These are phyloP conservation scores for Molossus alvarezi DNA, from an alignment of 2,797 vertebrate genomes.

Conservation along the genomic window DNA sequence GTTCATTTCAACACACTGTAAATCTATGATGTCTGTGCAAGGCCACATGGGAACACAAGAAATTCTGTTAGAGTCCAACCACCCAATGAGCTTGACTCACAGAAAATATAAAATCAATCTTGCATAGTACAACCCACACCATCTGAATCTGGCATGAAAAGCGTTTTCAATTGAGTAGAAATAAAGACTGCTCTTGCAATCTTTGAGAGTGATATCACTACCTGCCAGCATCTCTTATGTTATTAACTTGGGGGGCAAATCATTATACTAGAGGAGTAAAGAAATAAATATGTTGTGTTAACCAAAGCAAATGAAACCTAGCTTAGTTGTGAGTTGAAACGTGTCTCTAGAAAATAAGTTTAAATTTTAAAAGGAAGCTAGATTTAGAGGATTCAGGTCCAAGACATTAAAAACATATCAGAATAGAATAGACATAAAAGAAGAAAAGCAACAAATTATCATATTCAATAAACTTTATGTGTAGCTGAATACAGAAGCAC, in stretches of 20 bases:
- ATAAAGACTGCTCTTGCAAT: slow-evolving; percentile 45
- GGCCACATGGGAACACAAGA: slow-evolving; percentile 61
- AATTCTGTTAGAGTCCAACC: slow-evolving; percentile 49
- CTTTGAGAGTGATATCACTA: slow-evolving; percentile 60
- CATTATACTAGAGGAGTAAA: slow-evolving; percentile 16
- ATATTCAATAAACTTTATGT: not conserved
- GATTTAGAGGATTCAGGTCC: not conserved
- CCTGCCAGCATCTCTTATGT: slow-evolving; percentile 30
- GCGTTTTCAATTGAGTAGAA: slow-evolving; percentile 56
- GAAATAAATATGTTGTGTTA: slow-evolving; percentile 55
- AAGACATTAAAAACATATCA: slow-evolving; percentile 4
- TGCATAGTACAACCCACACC: not conserved
- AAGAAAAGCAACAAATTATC: not conserved
- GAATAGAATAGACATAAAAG: not conserved
- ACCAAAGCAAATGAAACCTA: slow-evolving; percentile 11
- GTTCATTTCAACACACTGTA: slow-evolving; percentile 61
- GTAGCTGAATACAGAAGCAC: not conserved
- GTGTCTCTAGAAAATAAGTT: slow-evolving; percentile 45
- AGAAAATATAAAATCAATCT: slow-evolving; percentile 64
- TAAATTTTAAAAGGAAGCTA: not conserved
- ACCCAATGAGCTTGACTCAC: slow-evolving; percentile 16
- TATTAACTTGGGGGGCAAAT: not conserved
- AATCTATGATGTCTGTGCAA: slow-evolving; percentile 61
- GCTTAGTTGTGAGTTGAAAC: not conserved
- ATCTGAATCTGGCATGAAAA: slow-evolving; percentile 42